Base-by-base conservation (phyloP, 2,888 invertebrate genomes). In the Volucella inanis region DNA sequence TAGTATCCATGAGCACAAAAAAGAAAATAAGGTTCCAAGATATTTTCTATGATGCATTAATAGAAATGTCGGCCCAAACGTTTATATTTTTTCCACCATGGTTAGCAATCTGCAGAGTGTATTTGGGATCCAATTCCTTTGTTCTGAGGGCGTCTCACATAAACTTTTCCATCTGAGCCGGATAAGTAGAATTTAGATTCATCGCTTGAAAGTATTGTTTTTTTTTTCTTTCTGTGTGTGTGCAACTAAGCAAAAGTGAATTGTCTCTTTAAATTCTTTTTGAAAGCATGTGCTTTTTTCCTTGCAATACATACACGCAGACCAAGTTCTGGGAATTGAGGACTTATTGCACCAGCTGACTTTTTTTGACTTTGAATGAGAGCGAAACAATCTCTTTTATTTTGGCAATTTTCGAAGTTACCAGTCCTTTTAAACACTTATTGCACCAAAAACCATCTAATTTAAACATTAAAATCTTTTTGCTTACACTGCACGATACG, bases 241-340 rank as follows among this genome's bases (percentile, higher is more conserved):
- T 31, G 2, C 2, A 22, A 3, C 2, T 22, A 3, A 22, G 6
- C 31, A 31, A 31, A 31, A 6, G 1, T 54, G 6, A 54, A 54
- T 12, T 31, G 31, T 15, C 12, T 54, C 54, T 54, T 54, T 12
- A 54, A 31, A 54, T 54, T 54, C 6, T n/a, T 55, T 59, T 41
- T 59, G 4, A 22, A 59, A 10, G 18, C 59, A 59, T 39, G 50
- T 14, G 67, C n/a, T 22, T 43, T 67, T 38, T 22, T 67, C 12
- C 54, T 11, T 11, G 54, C 50, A 14, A 67, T 43, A 12, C 22
- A 67, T 18, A 15, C 52, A 9, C 52, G 41, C n/a, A 65, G 65
- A 39, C 11, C 41, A 38, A 39, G 39, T 52, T 65, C 65, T 11
- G 18, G 8, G n/a, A 65, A 14, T 22, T 38, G 15, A 15, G 52